phyloP scores from a whole-genome alignment of 2,797 vertebrate species.

The Falco cherrug region DNA sequence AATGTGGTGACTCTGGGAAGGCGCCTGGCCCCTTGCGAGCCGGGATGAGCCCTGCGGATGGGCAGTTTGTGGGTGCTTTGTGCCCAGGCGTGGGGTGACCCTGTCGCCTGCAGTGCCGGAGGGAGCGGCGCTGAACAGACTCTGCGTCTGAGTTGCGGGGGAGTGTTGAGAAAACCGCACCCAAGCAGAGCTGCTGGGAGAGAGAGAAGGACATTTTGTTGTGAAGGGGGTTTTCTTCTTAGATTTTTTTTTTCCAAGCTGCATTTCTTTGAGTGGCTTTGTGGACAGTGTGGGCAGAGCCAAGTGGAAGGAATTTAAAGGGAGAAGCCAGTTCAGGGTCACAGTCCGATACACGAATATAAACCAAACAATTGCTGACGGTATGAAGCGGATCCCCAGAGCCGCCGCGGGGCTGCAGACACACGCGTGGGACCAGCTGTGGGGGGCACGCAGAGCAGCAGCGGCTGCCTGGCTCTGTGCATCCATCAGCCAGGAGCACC shows the following conservation, averaged over 20 bases:
- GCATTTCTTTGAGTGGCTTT: slow-evolving; percentile 56
- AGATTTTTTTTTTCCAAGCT: not conserved
- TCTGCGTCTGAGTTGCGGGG: not conserved
- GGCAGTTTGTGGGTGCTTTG: not conserved
- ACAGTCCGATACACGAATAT: not conserved
- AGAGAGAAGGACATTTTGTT: slow-evolving; percentile 40
- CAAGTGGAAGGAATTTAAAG: slow-evolving; percentile 65
- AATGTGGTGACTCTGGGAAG: rapidly evolving
- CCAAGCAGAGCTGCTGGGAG: not conserved
- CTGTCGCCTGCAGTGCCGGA: not conserved
- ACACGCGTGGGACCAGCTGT: not conserved
- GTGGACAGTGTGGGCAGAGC: slow-evolving; percentile 68
- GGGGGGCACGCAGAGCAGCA: not conserved
- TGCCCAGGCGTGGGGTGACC: not conserved
- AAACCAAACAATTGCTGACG: slow-evolving; percentile 40
- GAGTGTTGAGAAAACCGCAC: slow-evolving; percentile 21
- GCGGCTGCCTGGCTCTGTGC: rapidly evolving
- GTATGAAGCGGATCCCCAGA: not conserved
- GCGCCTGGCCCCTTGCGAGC: not conserved
- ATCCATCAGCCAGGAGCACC: not conserved
- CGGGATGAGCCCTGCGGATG: rapidly evolving
- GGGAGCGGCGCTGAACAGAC: not conserved
- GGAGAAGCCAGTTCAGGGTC: slow-evolving; percentile 68
- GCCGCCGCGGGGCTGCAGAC: rapidly evolving
- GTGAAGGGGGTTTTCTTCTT: slow-evolving; percentile 43